These are phyloP conservation scores for Athrips mouffetella DNA, from an alignment of 2,888 invertebrate genomes.

Conservation along the genomic window DNA sequence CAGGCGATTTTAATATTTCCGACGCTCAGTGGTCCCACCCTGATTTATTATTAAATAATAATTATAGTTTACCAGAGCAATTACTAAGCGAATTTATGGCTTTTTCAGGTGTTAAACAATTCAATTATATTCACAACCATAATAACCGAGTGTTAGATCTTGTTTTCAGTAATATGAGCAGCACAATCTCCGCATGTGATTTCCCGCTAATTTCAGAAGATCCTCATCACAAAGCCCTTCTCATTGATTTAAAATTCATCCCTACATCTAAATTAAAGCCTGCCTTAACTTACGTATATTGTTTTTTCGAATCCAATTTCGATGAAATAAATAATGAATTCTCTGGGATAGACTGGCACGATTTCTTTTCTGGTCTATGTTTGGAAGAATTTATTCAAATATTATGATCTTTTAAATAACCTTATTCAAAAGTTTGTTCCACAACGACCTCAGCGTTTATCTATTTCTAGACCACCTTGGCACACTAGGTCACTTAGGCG, in stretches of 20 bases:
- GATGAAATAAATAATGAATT: slow-evolving; percentile 3
- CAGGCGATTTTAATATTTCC: slow-evolving; percentile 14
- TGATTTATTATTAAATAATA: background rate
- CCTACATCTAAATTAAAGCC: too few relatives aligned
- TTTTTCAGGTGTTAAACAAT: slow-evolving; percentile 6
- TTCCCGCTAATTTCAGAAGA: background rate
- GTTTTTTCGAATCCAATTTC: background rate
- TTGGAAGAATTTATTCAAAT: too few relatives aligned
- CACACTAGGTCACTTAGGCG: slow-evolving; percentile 1
- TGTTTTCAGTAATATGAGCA: background rate
- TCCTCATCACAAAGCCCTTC: too few relatives aligned
- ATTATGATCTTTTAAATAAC: background rate
- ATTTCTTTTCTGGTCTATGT: too few relatives aligned
- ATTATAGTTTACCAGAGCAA: background rate
- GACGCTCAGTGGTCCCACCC: background rate
- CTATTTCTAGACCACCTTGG: background rate
- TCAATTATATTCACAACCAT: slow-evolving; percentile 1
- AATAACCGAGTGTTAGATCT: slow-evolving; percentile 5
- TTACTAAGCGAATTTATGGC: slow-evolving; percentile 4
- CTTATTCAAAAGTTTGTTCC: background rate
- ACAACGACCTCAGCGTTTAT: background rate
- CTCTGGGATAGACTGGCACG: background rate
- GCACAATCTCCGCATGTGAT: background rate
- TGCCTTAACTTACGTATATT: too few relatives aligned
- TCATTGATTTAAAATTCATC: too few relatives aligned